Conservation (phyloP, 92 coral and sea anemone genomes). For the Pocillopora grandis region DNA sequence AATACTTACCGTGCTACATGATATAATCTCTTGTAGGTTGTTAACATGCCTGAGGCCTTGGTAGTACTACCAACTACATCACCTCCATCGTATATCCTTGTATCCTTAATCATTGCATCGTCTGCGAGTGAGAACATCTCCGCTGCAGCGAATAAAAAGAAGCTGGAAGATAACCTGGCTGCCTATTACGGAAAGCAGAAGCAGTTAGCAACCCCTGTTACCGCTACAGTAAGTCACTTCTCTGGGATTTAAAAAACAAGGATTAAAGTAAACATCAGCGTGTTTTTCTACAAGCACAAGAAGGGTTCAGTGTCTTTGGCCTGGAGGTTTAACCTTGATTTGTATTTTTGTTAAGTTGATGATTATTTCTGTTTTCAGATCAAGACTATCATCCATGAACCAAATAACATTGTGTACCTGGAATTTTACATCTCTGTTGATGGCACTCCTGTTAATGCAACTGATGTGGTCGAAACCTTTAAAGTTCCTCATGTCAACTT, state of each 20-base stretch:
- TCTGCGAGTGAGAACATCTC: constrained; percentile 59
- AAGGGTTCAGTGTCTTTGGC: too few relatives aligned
- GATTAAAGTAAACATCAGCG: background rate
- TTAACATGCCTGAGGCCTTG: constrained; percentile 57
- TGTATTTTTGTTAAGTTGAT: background rate
- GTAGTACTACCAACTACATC: constrained; percentile 41
- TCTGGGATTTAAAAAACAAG: too few relatives aligned
- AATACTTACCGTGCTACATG: background rate
- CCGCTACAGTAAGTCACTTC: constrained; percentile 61
- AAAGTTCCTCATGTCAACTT: constrained; percentile 40
- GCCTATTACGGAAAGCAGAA: constrained; percentile 42
- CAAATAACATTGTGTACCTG: constrained; percentile 54
- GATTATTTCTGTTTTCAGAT: constrained; percentile 49
- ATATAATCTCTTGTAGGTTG: constrained; percentile 49
- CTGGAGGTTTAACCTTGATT: background rate
- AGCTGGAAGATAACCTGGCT: constrained; percentile 63
- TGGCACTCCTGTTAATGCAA: constrained; percentile 44
- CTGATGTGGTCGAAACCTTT: constrained; percentile 64
- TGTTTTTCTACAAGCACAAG: background rate
- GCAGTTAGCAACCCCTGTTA: constrained; percentile 26
- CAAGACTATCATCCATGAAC: constrained; percentile 58
- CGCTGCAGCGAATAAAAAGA: constrained; percentile 46
- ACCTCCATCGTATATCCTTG: constrained; percentile 40
- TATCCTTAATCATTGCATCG: constrained; percentile 67
- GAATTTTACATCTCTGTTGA: constrained; percentile 73